Percentiles rank a stretch among this genome's conserved stretches.
Evolutionary conservation across 2,113 vertebrate genomes (phyloP).

Genomic region (Lanius collurio): DNA sequence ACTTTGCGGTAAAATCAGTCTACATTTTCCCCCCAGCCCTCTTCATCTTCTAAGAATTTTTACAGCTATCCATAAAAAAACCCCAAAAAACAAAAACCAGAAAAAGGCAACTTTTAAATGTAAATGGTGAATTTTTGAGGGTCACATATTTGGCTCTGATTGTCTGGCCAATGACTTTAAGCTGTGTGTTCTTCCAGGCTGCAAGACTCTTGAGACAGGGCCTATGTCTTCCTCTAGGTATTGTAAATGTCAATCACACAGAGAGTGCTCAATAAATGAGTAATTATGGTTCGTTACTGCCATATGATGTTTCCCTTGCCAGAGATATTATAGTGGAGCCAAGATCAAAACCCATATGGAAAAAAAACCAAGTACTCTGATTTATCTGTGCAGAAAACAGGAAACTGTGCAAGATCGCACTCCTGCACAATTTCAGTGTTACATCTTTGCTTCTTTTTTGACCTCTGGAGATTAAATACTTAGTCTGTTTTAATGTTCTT

Average conservation of each 20-base stretch:
- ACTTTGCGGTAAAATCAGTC: background rate
- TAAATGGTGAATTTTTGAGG: background rate
- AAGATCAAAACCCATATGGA: constrained; percentile 20
- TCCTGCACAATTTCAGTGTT: background rate
- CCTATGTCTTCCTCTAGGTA: background rate
- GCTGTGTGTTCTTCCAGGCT: background rate
- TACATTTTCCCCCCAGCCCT: background rate
- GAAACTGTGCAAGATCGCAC: background rate
- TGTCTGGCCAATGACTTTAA: background rate
- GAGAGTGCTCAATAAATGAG: constrained; percentile 13
- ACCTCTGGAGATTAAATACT: background rate
- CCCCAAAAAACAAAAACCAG: no score
- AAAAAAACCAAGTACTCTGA: background rate
- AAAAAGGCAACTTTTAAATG: background rate
- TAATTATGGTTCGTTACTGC: constrained; percentile 4
- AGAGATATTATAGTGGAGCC: constrained; percentile 3
- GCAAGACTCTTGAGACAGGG: background rate
- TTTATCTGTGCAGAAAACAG: background rate
- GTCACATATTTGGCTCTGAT: background rate
- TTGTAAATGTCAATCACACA: constrained; percentile 40
- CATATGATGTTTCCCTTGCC: background rate
- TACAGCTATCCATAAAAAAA: background rate
- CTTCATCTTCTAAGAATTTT: background rate
- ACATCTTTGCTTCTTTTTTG: background rate
- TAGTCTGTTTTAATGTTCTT: background rate